phyloP scores from a whole-genome alignment of 1,140 invertebrate genomes.

The Euborellia annulipes region DNA sequence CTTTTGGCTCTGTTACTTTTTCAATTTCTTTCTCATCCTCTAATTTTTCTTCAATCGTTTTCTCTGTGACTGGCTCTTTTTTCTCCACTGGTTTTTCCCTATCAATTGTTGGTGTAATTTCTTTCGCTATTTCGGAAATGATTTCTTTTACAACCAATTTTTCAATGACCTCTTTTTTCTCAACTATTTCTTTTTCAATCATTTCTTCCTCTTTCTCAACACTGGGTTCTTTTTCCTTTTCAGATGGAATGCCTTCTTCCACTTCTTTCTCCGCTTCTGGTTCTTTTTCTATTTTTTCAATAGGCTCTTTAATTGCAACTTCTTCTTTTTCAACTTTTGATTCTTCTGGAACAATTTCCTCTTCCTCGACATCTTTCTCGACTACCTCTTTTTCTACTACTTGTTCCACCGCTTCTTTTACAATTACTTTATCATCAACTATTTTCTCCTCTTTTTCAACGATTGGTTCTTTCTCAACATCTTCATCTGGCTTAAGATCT shows the following conservation, averaged over 20 bases:
- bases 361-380: slow-evolving; percentile 5
- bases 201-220: neutral
- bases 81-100: neutral
- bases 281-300: slow-evolving; percentile 7
- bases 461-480: neutral
- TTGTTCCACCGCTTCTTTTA: slow-evolving; percentile 9
- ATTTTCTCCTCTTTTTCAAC: slow-evolving; percentile 5
- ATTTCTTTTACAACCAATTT: too few relatives aligned
- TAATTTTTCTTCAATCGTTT: neutral
- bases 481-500: neutral
- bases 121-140: too few relatives aligned
- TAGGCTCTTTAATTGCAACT: neutral
- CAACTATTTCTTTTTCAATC: too few relatives aligned
- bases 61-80: neutral
- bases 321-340: slow-evolving; percentile 4
- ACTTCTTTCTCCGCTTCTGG: slow-evolving; percentile 9
- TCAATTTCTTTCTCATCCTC: neutral
- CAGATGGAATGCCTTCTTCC: slow-evolving; percentile 9
- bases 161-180: slow-evolving; percentile 2
- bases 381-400: slow-evolving; percentile 2
- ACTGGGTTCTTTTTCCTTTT: neutral
- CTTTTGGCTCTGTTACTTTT: neutral
- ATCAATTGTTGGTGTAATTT: neutral
- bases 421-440: slow-evolving; percentile 6
- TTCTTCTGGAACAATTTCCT: slow-evolving; percentile 6